Evolutionary conservation across 2,113 vertebrate genomes (phyloP), one percentile per base, ranked within the genome.

Genomic region (Dolichotis patagonum): DNA sequence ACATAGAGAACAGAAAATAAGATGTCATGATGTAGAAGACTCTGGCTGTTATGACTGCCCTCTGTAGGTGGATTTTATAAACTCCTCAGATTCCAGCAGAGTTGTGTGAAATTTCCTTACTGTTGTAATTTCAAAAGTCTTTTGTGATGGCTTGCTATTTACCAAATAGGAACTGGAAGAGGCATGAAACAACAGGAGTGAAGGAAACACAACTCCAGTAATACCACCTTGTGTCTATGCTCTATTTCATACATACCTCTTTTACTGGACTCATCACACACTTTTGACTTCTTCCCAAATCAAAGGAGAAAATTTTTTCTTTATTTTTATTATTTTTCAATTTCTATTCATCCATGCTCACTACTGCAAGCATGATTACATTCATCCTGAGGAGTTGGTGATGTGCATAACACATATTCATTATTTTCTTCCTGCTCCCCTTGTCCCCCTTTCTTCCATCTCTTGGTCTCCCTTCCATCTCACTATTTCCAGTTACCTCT

Each of bases 261-360:
- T 9, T 88, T 69, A 88, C 32, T 87, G 38, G 22, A 88, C 43
- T 77, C 35, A 60, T 3, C 4, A 91, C 12, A n/a, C 67, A 7
- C 17, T 38, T 38, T n/a, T 38, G 17, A 38, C 38, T 95, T 95
- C 30, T 60, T 88, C 6, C 1, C 22, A 88, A 88, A 28, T 60
- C 19, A 65, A 80, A 92, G 91, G 43, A n/a, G 35, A 60, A 94
- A n/a, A 82, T 88, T 82, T 78, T 3, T 77, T n/a, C n/a, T n/a
- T 43, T 43, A 28, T 46, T 71, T 49, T 77, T 56, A 56, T 20
- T 56, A 17, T 56, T 56, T 49, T 78, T 49, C 6, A 78, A 32
- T 3, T 30, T 46, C 17, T 77, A 49, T n/a, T 46, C 30, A 43
- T 78, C 41, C 28, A 30, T 46, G 5, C 13, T 77, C 6, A 14